phyloP scores from a whole-genome alignment of 2,113 vertebrate species.

The Scomber colias region DNA sequence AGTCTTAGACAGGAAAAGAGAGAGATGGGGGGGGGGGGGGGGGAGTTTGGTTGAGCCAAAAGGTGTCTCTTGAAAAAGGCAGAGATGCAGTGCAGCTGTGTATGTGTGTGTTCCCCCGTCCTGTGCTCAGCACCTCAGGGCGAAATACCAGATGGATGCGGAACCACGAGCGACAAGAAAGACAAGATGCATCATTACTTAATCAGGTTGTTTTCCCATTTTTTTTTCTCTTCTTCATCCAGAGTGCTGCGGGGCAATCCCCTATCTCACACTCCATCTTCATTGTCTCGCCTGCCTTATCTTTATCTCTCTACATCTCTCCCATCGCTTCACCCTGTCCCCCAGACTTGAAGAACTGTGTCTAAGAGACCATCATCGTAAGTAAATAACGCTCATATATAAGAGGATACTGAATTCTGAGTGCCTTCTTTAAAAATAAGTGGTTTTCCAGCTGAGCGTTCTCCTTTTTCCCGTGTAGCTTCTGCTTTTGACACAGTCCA shows the following conservation, averaged over 20 bases:
- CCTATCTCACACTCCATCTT: slow-evolving; percentile 28
- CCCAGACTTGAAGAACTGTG: slow-evolving; percentile 12
- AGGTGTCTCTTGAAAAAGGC: slow-evolving; percentile 38
- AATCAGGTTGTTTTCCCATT: slow-evolving; percentile 54
- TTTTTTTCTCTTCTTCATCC: slow-evolving; percentile 42
- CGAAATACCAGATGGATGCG: slow-evolving; percentile 52
- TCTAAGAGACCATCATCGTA: slow-evolving; percentile 24
- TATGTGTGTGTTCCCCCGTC: slow-evolving; percentile 21
- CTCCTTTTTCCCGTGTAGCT: background rate
- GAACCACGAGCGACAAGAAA: slow-evolving; percentile 28
- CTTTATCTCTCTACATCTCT: slow-evolving; percentile 28
- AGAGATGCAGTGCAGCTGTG: slow-evolving; percentile 35
- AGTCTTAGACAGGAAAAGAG: background rate
- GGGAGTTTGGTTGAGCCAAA: slow-evolving; percentile 31
- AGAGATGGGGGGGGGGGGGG: background rate
- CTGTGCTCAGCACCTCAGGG: slow-evolving; percentile 41
- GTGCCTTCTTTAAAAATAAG: slow-evolving; percentile 40
- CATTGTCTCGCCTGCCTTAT: slow-evolving; percentile 17
- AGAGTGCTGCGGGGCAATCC: slow-evolving; percentile 48
- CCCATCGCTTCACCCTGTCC: slow-evolving; percentile 19
- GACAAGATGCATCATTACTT: slow-evolving; percentile 53
- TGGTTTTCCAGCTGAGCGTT: slow-evolving; percentile 33
- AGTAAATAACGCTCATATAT: slow-evolving; percentile 49
- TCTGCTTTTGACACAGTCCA: slow-evolving; percentile 37
- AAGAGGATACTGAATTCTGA: slow-evolving; percentile 49